Evolutionary conservation across 2,113 vertebrate species (phyloP), one percentile per base, ranked within the genome.

Genomic region (Nesospiza acunhae): DNA sequence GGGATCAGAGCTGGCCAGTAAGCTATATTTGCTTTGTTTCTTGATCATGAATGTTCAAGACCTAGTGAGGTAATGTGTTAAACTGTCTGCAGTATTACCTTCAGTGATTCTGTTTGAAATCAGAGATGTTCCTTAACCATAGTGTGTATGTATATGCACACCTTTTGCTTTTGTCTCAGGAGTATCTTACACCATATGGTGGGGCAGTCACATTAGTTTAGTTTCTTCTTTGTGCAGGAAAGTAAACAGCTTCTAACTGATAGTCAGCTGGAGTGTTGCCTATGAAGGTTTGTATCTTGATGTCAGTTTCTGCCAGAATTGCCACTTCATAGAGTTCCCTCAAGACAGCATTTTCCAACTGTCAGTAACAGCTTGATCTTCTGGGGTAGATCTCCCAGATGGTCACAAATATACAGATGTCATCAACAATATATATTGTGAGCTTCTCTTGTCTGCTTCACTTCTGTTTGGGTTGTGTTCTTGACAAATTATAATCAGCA

Each of bases 221-320:
- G 78, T 91, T 88, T 91, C 42, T 76, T 88, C 55, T 88, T 96
- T 83, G 58, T 93, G 59, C 55, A 67, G 90, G 56, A 76, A 88
- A 64, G 49, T 89, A 90, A 88, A 93, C 60, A 96, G 42, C 49
- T 86, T 90, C 75, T 85, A 66, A 77, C 50, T 86, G 85, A 68
- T 94, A 93, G 75, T 91, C 75, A 91, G 69, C 31, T 90, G 85
- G 90, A 94, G 53, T 79, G 80, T 72, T 96, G 52, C 86, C 83
- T 92, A 76, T 89, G 55, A 90, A 95, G 76, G 60, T 90, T 95
- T 94, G 76, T 87, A 49, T 30, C n/a, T 86, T 84, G 92, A 69
- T 96, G 83, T 78, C 56, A 46, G 91, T 94, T 96, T 92, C 88
- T 96, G 62, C 91, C 90, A 85, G 55, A 90, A 59, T 93, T 97